Evolutionary conservation across 2,797 vertebrate species (phyloP).

Genomic region (Carcharodon carcharias): DNA sequence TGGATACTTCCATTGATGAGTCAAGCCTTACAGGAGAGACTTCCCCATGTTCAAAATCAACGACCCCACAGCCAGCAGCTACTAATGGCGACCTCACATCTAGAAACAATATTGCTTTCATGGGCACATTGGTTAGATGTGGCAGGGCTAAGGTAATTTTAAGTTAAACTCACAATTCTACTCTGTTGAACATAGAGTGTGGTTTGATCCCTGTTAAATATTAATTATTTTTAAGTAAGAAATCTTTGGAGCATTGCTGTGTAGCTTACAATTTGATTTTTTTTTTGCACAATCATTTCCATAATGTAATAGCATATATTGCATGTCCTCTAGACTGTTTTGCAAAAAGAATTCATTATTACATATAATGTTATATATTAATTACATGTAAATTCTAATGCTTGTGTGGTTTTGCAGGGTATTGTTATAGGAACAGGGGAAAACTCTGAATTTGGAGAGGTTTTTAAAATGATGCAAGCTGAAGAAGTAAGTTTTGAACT

Average conservation of each 20-base stretch:
- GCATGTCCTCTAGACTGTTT: not conserved
- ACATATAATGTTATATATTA: not conserved
- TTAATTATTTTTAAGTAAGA: not conserved
- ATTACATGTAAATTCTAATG: not conserved
- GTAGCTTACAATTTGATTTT: not conserved
- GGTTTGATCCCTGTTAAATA: not conserved
- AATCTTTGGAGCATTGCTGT: not conserved
- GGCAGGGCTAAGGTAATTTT: constrained; percentile 88
- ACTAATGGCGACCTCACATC: constrained; percentile 83
- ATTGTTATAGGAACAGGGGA: constrained; percentile 96
- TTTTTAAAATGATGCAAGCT: constrained; percentile 97
- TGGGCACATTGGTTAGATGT: constrained; percentile 91
- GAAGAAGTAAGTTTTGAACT: constrained; percentile 73
- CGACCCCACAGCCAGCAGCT: constrained; percentile 63
- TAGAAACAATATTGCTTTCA: constrained; percentile 89
- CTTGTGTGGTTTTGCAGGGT: constrained; percentile 60
- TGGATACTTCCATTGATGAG: constrained; percentile 83
- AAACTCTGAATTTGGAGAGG: constrained; percentile 87
- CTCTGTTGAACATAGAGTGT: not conserved
- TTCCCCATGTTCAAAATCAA: constrained; percentile 78
- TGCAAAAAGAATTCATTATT: not conserved
- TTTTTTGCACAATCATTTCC: not conserved
- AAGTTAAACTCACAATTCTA: not conserved
- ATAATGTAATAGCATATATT: not conserved
- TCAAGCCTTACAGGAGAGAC: constrained; percentile 94